phyloP scores from a whole-genome alignment of 2,113 vertebrate species.

The Centropus bengalensis region DNA sequence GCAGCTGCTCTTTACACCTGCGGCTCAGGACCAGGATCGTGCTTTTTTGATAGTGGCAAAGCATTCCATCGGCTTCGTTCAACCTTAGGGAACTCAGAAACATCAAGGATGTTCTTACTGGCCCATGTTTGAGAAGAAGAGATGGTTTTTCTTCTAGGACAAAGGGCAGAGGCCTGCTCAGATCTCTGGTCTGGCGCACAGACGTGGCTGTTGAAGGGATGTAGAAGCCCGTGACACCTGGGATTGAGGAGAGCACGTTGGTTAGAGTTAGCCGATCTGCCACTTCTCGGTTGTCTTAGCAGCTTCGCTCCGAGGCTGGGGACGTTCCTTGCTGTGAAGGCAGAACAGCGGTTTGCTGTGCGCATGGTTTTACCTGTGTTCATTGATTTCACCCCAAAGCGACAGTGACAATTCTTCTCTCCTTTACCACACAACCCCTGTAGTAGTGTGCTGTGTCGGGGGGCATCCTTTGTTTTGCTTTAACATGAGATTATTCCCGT shows the following conservation, averaged over 20 bases:
- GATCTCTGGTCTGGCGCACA: not conserved
- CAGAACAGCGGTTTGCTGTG: accelerated
- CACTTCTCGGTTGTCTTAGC: accelerated
- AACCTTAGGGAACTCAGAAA: not conserved
- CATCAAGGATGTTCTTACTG: not conserved
- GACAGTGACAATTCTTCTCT: not conserved
- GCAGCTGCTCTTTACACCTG: accelerated
- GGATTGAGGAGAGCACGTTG: not conserved
- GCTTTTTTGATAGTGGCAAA: not conserved
- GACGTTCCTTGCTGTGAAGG: accelerated
- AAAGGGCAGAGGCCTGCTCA: not conserved
- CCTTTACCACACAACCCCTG: not conserved
- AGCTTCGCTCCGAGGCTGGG: accelerated
- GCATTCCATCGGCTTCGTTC: not conserved
- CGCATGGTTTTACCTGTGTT: accelerated
- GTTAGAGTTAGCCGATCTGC: accelerated
- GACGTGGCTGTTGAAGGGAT: accelerated
- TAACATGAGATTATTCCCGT: not conserved
- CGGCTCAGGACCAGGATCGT: not conserved
- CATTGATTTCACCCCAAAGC: accelerated
- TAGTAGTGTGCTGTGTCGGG: accelerated
- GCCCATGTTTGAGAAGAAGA: not conserved
- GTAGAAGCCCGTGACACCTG: not conserved
- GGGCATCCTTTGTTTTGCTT: accelerated
- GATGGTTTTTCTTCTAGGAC: not conserved